phyloP scores from a whole-genome alignment of 2,888 invertebrate species.

The Acanthopleura granulata region DNA sequence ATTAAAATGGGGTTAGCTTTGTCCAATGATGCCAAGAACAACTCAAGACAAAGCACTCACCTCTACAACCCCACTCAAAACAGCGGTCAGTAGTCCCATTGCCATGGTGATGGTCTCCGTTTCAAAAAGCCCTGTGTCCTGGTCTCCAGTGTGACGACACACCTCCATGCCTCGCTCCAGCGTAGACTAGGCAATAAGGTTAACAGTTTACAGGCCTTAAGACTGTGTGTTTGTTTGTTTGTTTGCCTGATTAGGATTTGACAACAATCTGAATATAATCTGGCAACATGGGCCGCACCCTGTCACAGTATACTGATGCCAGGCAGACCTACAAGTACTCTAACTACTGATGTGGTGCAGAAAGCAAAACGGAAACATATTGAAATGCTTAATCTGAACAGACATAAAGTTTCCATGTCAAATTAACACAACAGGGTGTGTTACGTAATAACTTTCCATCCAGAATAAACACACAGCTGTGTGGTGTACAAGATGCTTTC shows the following conservation, averaged over 20 bases:
- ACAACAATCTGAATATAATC: conserved; percentile 8
- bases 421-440: too few species aligned
- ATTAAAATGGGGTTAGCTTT: too few species aligned
- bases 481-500: too few species aligned
- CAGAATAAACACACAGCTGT: too few species aligned
- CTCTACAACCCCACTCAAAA: conserved; percentile 55
- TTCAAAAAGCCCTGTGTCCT: conserved; percentile 52
- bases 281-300: background rate
- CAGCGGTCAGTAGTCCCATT: conserved; percentile 61
- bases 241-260: background rate
- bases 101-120: conserved; percentile 65
- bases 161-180: conserved; percentile 57
- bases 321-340: too few species aligned
- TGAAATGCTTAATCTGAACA: too few species aligned
- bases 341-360: too few species aligned
- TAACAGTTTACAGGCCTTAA: background rate
- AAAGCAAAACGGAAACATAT: too few species aligned
- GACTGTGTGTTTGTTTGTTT: background rate
- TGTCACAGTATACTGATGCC: too few species aligned
- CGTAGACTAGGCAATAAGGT: conserved; percentile 47
- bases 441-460: too few species aligned
- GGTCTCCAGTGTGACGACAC: conserved; percentile 47
- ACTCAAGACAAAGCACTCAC: conserved; percentile 30
- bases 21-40: background rate
- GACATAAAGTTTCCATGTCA: too few species aligned